Evolutionary conservation across 92 coral and sea anemone genomes (phyloP).

Genomic region (Diadumene lineata): DNA sequence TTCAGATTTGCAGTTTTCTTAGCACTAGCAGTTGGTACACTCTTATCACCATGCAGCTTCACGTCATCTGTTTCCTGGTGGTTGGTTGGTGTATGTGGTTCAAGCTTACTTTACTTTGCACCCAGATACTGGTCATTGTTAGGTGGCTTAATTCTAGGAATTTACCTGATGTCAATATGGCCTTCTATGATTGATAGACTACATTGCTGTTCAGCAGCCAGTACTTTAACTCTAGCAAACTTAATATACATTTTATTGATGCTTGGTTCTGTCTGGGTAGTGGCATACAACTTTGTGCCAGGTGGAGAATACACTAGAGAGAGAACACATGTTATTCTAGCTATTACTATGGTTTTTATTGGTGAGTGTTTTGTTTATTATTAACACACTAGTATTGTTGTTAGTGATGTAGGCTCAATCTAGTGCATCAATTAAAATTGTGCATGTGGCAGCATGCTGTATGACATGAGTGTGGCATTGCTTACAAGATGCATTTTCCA

Average conservation of each 20-base stretch:
- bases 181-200: constrained; percentile 94
- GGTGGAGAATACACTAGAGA: constrained; percentile 97
- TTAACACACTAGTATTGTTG: background rate
- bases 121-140: constrained; percentile 72
- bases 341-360: constrained; percentile 70
- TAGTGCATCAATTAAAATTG: too few species aligned
- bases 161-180: constrained; percentile 93
- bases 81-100: constrained; percentile 73
- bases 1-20: constrained; percentile 73
- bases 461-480: too few species aligned
- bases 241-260: constrained; percentile 68
- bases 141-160: constrained; percentile 81
- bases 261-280: constrained; percentile 95
- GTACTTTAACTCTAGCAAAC: constrained; percentile 76
- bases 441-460: too few species aligned
- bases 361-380: constrained; percentile 46
- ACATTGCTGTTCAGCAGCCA: constrained; percentile 73
- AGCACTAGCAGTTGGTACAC: constrained; percentile 64
- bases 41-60: constrained; percentile 74
- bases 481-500: too few species aligned
- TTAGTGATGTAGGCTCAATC: too few species aligned
- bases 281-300: constrained; percentile 94
- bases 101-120: constrained; percentile 73
- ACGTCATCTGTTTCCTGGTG: constrained; percentile 79
- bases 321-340: constrained; percentile 77